Conservation (phyloP, 2,888 invertebrate species). For the Pemphredon lugubris region DNA sequence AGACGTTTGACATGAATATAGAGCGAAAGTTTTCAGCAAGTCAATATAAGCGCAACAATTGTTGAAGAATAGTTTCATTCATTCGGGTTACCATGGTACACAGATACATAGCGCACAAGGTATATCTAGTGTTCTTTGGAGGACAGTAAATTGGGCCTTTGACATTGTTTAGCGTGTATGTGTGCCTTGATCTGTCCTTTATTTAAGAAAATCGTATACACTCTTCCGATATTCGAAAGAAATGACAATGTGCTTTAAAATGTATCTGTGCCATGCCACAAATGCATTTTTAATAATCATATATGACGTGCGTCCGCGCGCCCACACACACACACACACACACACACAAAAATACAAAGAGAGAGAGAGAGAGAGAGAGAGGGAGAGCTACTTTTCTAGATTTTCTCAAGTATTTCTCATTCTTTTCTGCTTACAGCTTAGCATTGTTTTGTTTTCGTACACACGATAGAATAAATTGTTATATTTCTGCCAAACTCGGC, state of each 20-base stretch:
- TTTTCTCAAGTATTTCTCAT: conserved; percentile 50
- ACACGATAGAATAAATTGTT: conserved; percentile 41
- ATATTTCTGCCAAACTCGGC: conserved; percentile 11
- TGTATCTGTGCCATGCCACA: conserved; percentile 79
- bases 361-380: too few relatives aligned
- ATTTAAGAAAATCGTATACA: conserved; percentile 39
- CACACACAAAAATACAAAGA: conserved; percentile 36
- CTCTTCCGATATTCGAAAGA: conserved; percentile 25
- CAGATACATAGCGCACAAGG: conserved; percentile 77
- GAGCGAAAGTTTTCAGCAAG: conserved; percentile 72
- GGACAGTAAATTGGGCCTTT: conserved; percentile 51
- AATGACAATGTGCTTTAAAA: conserved; percentile 73
- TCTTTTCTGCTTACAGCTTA: conserved; percentile 64
- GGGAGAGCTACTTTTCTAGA: conserved; percentile 48
- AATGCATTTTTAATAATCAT: conserved; percentile 54
- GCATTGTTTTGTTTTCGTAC: conserved; percentile 46
- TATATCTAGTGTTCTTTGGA: conserved; percentile 53
- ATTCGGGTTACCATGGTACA: conserved; percentile 73
- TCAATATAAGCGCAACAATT: conserved; percentile 52
- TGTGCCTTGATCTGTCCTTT: conserved; percentile 67
- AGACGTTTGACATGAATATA: conserved; percentile 78
- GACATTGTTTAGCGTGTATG: conserved; percentile 65
- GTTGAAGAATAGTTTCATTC: conserved; percentile 57
- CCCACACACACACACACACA: too few relatives aligned
- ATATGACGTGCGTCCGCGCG: too few relatives aligned